Conservation (phyloP, 1,140 invertebrate species). For the Cataglyphis hispanica region DNA sequence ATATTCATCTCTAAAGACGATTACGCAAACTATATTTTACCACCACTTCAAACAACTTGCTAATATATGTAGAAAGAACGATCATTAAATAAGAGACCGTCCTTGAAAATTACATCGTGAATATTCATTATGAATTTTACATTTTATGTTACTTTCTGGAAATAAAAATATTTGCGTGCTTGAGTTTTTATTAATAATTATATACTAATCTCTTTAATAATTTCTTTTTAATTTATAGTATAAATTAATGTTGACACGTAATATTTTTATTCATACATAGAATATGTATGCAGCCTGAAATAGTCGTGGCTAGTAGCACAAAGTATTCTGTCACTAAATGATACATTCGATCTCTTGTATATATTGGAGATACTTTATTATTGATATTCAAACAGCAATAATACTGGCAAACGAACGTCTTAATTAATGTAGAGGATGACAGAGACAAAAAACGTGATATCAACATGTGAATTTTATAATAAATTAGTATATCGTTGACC, state of each 20-base stretch:
- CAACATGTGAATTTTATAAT: constrained; percentile 65
- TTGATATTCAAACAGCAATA: not conserved
- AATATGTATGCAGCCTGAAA: not conserved
- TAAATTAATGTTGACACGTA: not conserved
- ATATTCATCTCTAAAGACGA: constrained; percentile 20
- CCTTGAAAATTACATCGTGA: constrained; percentile 33
- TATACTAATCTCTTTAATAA: not conserved
- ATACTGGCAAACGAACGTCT: constrained; percentile 27
- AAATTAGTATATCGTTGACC: constrained; percentile 69
- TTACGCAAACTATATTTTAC: not conserved
- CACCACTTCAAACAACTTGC: not conserved
- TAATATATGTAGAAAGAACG: not conserved
- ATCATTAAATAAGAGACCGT: not conserved
- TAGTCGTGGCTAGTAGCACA: not conserved
- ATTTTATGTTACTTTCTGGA: not conserved
- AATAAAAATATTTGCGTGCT: not conserved
- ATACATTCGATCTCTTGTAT: not conserved
- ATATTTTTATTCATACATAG: not conserved
- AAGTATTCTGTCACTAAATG: constrained; percentile 7
- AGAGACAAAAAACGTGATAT: constrained; percentile 62
- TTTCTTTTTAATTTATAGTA: not conserved
- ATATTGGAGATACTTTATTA: not conserved
- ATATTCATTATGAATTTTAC: constrained; percentile 7
- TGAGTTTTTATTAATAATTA: not conserved
- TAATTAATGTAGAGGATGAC: constrained; percentile 63